These are phyloP conservation scores for Pelusios castaneus DNA, from an alignment of 2,113 vertebrate genomes.

Conservation along the genomic window DNA sequence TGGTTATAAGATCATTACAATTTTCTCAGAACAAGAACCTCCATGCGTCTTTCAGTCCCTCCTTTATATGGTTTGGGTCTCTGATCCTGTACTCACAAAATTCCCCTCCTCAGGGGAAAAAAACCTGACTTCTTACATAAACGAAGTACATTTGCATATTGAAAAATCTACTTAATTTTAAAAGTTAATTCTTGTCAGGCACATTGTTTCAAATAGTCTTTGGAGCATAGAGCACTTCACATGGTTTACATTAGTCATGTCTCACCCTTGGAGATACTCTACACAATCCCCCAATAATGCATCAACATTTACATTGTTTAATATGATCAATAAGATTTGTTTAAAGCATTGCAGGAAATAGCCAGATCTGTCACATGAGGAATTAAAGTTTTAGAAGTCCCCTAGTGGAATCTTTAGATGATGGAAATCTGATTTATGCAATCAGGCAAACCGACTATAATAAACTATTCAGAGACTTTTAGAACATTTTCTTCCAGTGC, in stretches of 20 bases:
- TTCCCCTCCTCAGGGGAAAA: neutral
- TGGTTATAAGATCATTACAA: neutral
- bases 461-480: neutral
- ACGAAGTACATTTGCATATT: neutral
- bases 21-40: neutral
- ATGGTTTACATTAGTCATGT: neutral
- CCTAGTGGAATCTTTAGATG: neutral
- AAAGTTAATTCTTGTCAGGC: neutral
- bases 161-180: neutral
- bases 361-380: neutral
- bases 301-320: neutral
- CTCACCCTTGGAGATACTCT: neutral
- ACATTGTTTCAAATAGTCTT: neutral
- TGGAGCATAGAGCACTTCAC: neutral
- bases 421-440: slow-evolving; percentile 18
- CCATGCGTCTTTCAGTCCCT: neutral
- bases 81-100: neutral
- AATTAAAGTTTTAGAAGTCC: slow-evolving; percentile 8
- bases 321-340: neutral
- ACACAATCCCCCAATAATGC: neutral
- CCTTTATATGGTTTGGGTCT: neutral
- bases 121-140: neutral
- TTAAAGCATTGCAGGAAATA: neutral
- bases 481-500: neutral
- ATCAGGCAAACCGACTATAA: neutral